Percentiles rank a stretch among this genome's conserved stretches.
phyloP scores from a whole-genome alignment of 2,113 vertebrate genomes.

The Cyrtonyx montezumae region DNA sequence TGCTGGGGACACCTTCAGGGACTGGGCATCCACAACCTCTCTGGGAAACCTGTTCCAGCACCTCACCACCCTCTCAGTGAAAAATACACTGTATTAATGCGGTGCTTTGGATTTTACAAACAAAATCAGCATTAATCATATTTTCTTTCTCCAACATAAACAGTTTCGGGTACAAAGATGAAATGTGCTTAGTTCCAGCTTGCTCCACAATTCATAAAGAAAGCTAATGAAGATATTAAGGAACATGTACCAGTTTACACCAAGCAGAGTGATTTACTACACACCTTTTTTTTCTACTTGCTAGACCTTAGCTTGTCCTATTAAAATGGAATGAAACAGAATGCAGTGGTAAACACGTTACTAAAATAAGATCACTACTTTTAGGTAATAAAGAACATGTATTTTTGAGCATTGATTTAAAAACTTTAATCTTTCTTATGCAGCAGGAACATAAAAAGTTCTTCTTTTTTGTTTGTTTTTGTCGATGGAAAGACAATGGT shows the following conservation, averaged over 20 bases:
- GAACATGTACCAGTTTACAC: not conserved
- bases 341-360: not conserved
- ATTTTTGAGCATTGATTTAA: not conserved
- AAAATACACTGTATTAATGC: not conserved
- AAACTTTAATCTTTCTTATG: not conserved
- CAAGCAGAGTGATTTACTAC: not conserved
- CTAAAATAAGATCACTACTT: not conserved
- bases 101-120: not conserved
- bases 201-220: not conserved
- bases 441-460: not conserved
- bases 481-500: conserved; percentile 31
- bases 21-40: too few relatives aligned
- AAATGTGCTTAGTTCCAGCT: not conserved
- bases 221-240: not conserved
- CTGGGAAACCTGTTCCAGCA: too few relatives aligned
- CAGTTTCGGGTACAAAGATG: not conserved
- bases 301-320: not conserved
- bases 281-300: not conserved
- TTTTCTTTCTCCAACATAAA: not conserved
- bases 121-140: not conserved
- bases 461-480: not conserved
- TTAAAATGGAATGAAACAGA: not conserved
- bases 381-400: not conserved
- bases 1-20: too few relatives aligned
- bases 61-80: too few relatives aligned